Base-by-base conservation (phyloP, 2,797 vertebrate genomes). In the Artibeus jamaicensis region DNA sequence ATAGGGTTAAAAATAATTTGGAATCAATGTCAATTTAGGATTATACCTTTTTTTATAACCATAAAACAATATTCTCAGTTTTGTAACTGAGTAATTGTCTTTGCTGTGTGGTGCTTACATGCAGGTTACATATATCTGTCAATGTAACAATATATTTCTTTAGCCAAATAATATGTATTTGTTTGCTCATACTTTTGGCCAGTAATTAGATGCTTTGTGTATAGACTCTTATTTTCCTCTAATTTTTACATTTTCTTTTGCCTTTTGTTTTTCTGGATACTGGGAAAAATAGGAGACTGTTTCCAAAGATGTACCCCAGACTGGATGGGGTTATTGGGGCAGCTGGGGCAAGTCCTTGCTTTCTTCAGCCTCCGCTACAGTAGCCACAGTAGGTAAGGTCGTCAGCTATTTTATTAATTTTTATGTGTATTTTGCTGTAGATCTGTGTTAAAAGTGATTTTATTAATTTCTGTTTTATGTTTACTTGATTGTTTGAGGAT, bases 291-390 rank as follows among this genome's bases (percentile, higher is more conserved):
- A 99, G 99, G 95, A 98, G 9, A 93, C 98, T 21, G 97, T 98
- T 97, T 98, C 98, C 11, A 95, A 98, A 34, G 98, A 99, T 94
- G 97, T 92, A 42, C 96, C 99, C 91, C 99, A 99, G 92, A 99
- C 98, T 5, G 99, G 99, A 48, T 99, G 99, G 99, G 99, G 99
- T 0, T 99, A 99, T 95, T 99, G 99, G 99, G 99, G 99, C 76
- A 99, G 98, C 98, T 99, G 99, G 99, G 99, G 99, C 19, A 99
- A 99, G 97, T 99, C 99, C 70, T 98, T 99, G 70, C 97, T 99
- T 48, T 99, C 99, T 78, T 99, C 99, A 65, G 99, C 99, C 2
- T 99, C 99, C 78, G 99, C 99, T 82, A 99, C 99, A 1, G 99
- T 99, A 95, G 99, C 99, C 73, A 99, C 99, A 88, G 99, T 99